A percentile compares a stretch with the other conserved stretches of the same genome.
phyloP scores from a whole-genome alignment of 92 coral and sea anemone genomes.

The Bergia puertoricense region DNA sequence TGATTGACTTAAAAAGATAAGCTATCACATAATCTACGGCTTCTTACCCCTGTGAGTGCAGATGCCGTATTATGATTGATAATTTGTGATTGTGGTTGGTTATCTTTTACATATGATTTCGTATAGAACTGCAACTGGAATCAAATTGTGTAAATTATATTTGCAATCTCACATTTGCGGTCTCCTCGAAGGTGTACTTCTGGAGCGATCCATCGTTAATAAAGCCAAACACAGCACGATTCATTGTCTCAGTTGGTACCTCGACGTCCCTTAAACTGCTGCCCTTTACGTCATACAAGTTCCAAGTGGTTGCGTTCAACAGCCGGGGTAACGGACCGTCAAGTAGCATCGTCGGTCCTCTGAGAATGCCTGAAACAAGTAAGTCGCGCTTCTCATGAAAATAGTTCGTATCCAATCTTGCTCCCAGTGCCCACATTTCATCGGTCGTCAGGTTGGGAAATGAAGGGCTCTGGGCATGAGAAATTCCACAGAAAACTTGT shows the following conservation, averaged over 20 bases:
- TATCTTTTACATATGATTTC: no score
- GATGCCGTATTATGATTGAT: no score
- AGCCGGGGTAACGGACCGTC: conserved; percentile 94
- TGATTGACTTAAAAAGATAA: neutral
- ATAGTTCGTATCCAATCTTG: neutral
- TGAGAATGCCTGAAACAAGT: conserved; percentile 92
- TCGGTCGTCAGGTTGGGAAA: no score
- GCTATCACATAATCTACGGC: no score
- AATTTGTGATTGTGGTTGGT: no score
- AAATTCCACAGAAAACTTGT: no score
- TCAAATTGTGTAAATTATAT: no score
- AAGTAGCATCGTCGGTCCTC: conserved; percentile 81
- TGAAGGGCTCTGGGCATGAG: no score
- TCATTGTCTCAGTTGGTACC: conserved; percentile 61
- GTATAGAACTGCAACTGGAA: no score
- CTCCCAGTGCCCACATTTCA: no score
- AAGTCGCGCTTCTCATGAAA: conserved; percentile 23
- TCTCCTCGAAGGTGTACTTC: conserved; percentile 71
- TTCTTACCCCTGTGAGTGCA: no score
- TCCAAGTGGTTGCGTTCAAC: conserved; percentile 96
- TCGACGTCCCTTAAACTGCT: conserved; percentile 69
- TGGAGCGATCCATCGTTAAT: conserved; percentile 74
- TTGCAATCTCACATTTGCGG: neutral
- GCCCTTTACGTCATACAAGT: conserved; percentile 80
- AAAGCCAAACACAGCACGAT: conserved; percentile 65